A percentile compares a stretch with the other conserved stretches of the same genome.
Evolutionary conservation across 2,113 vertebrate species (phyloP).

Genomic region (Stigmatopora argus): DNA sequence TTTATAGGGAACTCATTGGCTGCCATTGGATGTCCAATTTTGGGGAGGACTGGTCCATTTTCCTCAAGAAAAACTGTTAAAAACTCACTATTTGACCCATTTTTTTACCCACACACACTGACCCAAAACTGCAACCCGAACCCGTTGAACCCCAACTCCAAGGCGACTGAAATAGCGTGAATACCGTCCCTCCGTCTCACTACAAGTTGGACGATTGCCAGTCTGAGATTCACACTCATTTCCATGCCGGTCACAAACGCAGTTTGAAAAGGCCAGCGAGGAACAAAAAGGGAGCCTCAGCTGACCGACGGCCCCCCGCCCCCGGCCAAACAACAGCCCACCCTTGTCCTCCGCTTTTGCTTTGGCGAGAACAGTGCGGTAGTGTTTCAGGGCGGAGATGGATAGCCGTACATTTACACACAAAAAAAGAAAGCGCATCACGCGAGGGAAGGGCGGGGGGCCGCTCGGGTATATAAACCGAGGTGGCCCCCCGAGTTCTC

Average conservation of each 20-base stretch:
- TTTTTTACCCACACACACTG: too few species aligned
- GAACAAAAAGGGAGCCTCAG: conserved; percentile 35
- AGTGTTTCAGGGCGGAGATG: conserved; percentile 41
- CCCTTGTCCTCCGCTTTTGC: conserved; percentile 7
- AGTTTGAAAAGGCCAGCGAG: conserved; percentile 17
- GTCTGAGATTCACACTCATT: conserved; percentile 35
- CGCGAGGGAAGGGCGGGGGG: conserved; percentile 13
- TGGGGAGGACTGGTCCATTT: too few species aligned
- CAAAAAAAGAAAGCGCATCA: conserved; percentile 73
- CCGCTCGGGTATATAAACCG: conserved; percentile 41
- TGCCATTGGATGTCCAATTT: too few species aligned
- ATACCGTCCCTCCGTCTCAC: conserved; percentile 2
- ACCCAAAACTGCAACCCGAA: neutral
- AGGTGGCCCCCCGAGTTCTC: conserved; percentile 21
- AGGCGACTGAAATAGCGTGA: neutral
- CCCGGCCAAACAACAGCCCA: conserved; percentile 19
- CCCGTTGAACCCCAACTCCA: neutral
- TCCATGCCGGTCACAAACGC: conserved; percentile 51
- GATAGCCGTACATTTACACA: conserved; percentile 47
- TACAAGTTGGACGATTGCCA: conserved; percentile 17
- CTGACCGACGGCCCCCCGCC: conserved; percentile 27
- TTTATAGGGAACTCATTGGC: too few species aligned
- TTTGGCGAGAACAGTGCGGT: conserved; percentile 46
- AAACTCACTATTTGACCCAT: too few species aligned
- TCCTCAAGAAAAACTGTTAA: too few species aligned